phyloP scores from a whole-genome alignment of 2,888 invertebrate species.

The Electrophaes corylata region DNA sequence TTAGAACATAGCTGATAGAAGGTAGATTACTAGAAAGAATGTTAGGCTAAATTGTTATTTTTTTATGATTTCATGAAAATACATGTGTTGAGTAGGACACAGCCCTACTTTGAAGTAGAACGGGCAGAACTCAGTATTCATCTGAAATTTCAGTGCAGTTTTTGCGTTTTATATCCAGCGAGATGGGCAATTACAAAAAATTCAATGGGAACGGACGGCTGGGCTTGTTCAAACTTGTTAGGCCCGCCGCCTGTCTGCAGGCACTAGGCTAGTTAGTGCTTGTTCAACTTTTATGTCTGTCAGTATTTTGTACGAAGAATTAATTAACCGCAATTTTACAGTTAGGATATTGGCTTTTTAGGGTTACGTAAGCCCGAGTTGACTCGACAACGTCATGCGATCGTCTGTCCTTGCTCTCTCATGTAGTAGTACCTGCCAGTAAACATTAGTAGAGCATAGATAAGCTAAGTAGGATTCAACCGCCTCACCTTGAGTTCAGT shows the following conservation, averaged over 20 bases:
- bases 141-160: constrained; percentile 34
- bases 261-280: constrained; percentile 30
- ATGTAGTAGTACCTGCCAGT: too few relatives aligned
- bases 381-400: too few relatives aligned
- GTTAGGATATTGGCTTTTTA: constrained; percentile 18
- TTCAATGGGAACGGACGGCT: constrained; percentile 49
- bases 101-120: background rate
- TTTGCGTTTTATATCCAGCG: constrained; percentile 51
- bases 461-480: too few relatives aligned
- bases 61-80: too few relatives aligned
- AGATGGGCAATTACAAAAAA: constrained; percentile 60
- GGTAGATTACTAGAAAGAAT: too few relatives aligned
- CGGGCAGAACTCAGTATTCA: constrained; percentile 15
- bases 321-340: constrained; percentile 30
- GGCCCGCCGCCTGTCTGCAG: constrained; percentile 35
- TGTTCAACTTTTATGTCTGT: constrained; percentile 43
- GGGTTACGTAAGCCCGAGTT: background rate
- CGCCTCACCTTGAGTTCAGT: too few relatives aligned
- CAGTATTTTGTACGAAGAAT: constrained; percentile 32
- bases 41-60: too few relatives aligned
- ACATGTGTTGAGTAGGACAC: too few relatives aligned
- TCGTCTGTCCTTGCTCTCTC: too few relatives aligned
- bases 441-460: too few relatives aligned
- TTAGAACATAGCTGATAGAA: too few relatives aligned
- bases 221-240: constrained; percentile 57